Conservation (phyloP, 2,113 vertebrate genomes). For the Dermatemys mawii region DNA sequence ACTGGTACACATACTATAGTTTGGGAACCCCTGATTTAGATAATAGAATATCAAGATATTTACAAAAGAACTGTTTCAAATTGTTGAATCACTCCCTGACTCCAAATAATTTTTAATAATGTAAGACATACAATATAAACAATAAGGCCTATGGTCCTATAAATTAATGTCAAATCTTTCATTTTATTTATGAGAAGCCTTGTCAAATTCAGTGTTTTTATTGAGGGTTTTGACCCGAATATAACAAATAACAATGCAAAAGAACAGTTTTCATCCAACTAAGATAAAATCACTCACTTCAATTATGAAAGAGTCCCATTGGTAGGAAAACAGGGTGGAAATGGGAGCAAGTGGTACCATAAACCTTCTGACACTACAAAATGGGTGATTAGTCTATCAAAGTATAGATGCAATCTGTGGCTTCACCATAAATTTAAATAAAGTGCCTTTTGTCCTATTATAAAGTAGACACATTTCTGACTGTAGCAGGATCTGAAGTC, state of each 20-base stretch:
- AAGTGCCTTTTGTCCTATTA: not conserved
- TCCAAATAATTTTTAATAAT: slow-evolving; percentile 18
- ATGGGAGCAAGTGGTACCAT: not conserved
- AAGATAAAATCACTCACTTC: not conserved
- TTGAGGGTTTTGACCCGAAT: not conserved
- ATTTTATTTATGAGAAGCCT: not conserved
- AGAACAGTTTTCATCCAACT: too few relatives aligned
- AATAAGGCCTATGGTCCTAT: not conserved
- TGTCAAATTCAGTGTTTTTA: not conserved
- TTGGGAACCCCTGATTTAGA: not conserved
- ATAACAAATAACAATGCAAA: not conserved
- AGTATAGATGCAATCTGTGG: not conserved
- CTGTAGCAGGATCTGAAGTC: not conserved
- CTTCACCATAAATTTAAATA: not conserved
- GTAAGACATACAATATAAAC: not conserved
- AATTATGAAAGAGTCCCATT: not conserved
- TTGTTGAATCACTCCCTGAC: not conserved
- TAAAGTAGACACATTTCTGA: not conserved
- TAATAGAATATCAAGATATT: not conserved
- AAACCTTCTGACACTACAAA: too few relatives aligned
- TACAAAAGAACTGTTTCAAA: not conserved
- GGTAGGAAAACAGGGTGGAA: not conserved
- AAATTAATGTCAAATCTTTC: not conserved
- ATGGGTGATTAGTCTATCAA: too few relatives aligned
- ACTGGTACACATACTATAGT: too few relatives aligned